Conservation (phyloP, 2,888 invertebrate species). For the Drosophila lutescens region DNA sequence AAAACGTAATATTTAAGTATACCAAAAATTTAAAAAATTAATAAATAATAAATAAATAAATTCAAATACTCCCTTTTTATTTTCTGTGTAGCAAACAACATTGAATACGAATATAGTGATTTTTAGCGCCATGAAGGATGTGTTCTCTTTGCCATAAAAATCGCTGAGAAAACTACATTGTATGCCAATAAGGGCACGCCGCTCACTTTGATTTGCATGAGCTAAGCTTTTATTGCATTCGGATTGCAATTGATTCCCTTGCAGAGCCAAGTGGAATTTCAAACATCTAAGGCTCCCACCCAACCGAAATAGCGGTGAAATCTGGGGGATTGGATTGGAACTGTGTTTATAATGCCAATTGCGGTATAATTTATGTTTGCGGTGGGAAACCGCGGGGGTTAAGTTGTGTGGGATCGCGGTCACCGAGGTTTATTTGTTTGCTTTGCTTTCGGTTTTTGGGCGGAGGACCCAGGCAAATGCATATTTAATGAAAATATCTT, state of each 20-base stretch:
- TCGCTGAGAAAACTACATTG: conserved; percentile 15
- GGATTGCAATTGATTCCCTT: conserved; percentile 33
- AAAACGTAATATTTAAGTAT: no score
- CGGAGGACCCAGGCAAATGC: conserved; percentile 13
- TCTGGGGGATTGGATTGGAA: conserved; percentile 62
- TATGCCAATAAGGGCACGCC: conserved; percentile 31
- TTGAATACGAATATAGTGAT: background rate
- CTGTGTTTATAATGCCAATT: conserved; percentile 53
- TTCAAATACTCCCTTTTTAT: no score
- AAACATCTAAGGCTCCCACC: conserved; percentile 59
- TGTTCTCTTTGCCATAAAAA: conserved; percentile 2
- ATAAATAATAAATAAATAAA: no score
- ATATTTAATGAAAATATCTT: conserved; percentile 23
- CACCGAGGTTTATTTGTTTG: conserved; percentile 39
- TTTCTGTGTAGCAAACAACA: background rate
- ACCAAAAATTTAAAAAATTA: no score
- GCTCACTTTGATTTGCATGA: conserved; percentile 56
- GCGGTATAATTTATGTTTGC: conserved; percentile 57
- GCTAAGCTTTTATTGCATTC: conserved; percentile 62
- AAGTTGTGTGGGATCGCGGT: conserved; percentile 66
- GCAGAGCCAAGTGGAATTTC: conserved; percentile 53
- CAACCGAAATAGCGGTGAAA: conserved; percentile 59
- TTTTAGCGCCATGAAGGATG: background rate
- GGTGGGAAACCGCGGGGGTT: conserved; percentile 63
- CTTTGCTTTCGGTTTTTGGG: conserved; percentile 16